These are phyloP conservation scores for Tenodera sinensis DNA, from an alignment of 2,888 invertebrate species.

Conservation along the genomic window DNA sequence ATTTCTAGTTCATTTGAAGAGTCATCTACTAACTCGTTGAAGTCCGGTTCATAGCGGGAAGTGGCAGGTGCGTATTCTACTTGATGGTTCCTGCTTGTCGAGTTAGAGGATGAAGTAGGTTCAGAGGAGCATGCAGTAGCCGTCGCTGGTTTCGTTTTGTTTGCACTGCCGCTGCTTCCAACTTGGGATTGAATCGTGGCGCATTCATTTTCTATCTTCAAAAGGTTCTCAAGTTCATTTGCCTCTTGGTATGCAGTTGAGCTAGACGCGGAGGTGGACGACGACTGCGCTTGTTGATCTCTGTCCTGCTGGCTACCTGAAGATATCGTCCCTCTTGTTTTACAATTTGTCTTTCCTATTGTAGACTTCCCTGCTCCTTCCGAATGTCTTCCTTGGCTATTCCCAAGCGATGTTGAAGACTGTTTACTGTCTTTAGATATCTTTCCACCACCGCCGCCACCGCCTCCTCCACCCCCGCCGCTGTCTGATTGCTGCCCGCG, in stretches of 20 bases:
- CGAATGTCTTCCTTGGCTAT: not conserved
- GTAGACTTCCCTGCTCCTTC: slow-evolving; percentile 8
- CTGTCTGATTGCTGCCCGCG: slow-evolving; percentile 43
- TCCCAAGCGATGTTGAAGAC: not conserved
- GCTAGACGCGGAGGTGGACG: not conserved
- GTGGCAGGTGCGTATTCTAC: slow-evolving; percentile 42
- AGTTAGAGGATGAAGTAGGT: slow-evolving; percentile 25
- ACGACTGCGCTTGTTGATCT: not conserved
- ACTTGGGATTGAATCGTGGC: slow-evolving; percentile 47
- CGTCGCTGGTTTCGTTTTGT: slow-evolving; percentile 34
- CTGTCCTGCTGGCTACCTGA: not conserved
- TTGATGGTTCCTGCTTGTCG: not conserved
- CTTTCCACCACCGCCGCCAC: slow-evolving; percentile 6
- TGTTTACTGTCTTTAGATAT: not conserved
- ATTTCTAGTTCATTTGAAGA: slow-evolving; percentile 76
- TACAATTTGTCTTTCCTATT: not conserved
- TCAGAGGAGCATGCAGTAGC: slow-evolving; percentile 40
- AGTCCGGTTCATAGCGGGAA: slow-evolving; percentile 65
- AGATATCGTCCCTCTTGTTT: not conserved
- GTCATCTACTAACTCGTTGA: slow-evolving; percentile 70
- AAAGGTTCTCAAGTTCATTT: slow-evolving; percentile 44
- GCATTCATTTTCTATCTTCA: slow-evolving; percentile 52
- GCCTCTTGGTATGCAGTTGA: slow-evolving; percentile 25
- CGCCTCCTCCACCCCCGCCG: slow-evolving; percentile 39
- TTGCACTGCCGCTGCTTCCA: slow-evolving; percentile 35